Conservation (phyloP, 2,888 invertebrate genomes). For the Cosmorhoe ocellata region DNA sequence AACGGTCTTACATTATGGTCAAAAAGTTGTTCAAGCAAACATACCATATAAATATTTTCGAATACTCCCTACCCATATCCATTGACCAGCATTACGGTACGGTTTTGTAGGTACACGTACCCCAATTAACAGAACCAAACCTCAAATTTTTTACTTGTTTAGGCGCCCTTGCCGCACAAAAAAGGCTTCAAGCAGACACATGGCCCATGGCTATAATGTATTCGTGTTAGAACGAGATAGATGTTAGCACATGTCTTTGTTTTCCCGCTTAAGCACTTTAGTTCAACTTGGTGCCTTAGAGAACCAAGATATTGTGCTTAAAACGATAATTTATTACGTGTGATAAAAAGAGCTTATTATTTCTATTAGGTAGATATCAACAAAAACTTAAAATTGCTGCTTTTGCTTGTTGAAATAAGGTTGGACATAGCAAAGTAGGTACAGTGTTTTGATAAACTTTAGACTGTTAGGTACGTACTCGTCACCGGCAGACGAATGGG, state of each 20-base stretch:
- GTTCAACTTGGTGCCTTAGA: conserved; percentile 1
- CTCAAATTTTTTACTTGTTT: conserved; percentile 42
- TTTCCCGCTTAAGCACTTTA: neutral
- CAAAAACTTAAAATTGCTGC: neutral
- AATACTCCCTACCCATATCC: no score
- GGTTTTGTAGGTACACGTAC: no score
- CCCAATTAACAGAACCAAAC: conserved; percentile 24
- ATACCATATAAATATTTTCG: no score
- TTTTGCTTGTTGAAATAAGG: no score
- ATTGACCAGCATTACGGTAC: no score
- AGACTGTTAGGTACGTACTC: conserved; percentile 20
- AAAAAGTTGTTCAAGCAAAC: no score
- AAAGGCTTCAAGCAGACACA: conserved; percentile 40
- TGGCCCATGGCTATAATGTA: conserved; percentile 36
- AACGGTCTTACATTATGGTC: no score
- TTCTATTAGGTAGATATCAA: no score
- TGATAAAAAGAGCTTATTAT: no score
- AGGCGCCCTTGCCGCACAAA: conserved; percentile 42
- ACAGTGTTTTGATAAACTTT: conserved; percentile 22
- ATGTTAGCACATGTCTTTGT: neutral
- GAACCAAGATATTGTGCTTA: no score
- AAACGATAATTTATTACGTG: no score
- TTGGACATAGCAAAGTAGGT: conserved; percentile 4
- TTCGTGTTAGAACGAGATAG: conserved; percentile 44
- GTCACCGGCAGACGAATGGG: conserved; percentile 47